A percentile compares a stretch with the other conserved stretches of the same genome.
Evolutionary conservation across 64 coral and sea anemone genomes (phyloP).

Genomic region (Stichodactyla mertensii): DNA sequence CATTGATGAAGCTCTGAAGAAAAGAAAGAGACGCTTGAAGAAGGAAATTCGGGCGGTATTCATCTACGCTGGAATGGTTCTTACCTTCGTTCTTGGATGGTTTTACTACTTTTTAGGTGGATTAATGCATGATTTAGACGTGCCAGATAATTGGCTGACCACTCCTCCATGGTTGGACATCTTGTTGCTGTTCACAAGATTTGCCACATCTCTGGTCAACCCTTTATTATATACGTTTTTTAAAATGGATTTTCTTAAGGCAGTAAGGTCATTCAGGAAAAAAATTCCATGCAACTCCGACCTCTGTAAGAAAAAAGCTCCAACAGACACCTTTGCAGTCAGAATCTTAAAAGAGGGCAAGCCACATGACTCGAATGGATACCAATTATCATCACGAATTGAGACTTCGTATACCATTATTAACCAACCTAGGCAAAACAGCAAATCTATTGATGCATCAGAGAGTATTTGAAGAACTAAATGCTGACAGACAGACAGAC

Average conservation of each 20-base stretch:
- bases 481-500: background rate
- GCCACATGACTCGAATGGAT: background rate
- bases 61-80: conserved; percentile 59
- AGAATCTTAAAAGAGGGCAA: background rate
- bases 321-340: background rate
- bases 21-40: conserved; percentile 23
- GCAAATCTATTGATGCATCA: conserved; percentile 4
- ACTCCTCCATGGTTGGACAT: background rate
- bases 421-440: background rate
- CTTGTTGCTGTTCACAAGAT: conserved; percentile 40
- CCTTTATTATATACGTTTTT: conserved; percentile 73
- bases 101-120: conserved; percentile 58
- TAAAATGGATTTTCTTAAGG: conserved; percentile 67
- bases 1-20: background rate
- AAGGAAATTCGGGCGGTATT: conserved; percentile 58
- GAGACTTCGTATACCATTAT: conserved; percentile 3
- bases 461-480: background rate
- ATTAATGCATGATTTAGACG: conserved; percentile 29
- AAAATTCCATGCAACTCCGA: background rate
- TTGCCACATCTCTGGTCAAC: conserved; percentile 29
- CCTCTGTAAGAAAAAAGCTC: background rate
- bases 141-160: background rate
- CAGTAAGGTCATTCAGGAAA: conserved; percentile 26
- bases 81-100: conserved; percentile 49
- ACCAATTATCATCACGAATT: background rate